Evolutionary conservation across 2,113 vertebrate species (phyloP).

Genomic region (Silurus asotus): DNA sequence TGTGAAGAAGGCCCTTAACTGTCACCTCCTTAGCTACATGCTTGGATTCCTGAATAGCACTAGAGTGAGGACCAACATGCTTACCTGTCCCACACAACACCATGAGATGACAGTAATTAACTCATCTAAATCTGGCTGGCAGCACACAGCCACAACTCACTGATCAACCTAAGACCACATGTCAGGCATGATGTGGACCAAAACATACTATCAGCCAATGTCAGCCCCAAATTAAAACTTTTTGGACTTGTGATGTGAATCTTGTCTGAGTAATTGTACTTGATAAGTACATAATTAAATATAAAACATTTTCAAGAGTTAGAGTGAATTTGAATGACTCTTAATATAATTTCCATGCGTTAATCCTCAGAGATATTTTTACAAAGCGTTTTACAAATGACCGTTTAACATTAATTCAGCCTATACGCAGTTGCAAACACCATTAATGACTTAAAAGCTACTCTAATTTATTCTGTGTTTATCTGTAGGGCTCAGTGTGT

Average conservation of each 20-base stretch:
- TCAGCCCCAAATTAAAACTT: not conserved
- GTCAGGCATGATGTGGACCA: not conserved
- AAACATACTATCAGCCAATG: not conserved
- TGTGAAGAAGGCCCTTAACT: not conserved
- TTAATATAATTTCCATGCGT: not conserved
- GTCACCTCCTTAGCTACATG: not conserved
- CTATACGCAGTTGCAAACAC: constrained; percentile 14
- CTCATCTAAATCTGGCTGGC: not conserved
- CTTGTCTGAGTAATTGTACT: not conserved
- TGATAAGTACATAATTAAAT: not conserved
- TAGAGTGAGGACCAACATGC: not conserved
- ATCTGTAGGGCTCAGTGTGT: constrained; percentile 31
- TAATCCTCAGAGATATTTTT: constrained; percentile 3
- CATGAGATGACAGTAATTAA: constrained; percentile 23
- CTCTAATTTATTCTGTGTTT: constrained; percentile 27
- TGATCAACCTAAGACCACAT: constrained; percentile 3
- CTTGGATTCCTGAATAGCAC: constrained; percentile 7
- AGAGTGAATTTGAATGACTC: not conserved
- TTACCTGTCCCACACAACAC: constrained; percentile 14
- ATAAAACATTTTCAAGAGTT: not conserved
- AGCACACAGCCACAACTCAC: constrained; percentile 7
- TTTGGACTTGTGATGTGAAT: constrained; percentile 1
- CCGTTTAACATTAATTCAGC: constrained; percentile 14
- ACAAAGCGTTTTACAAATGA: constrained; percentile 18
- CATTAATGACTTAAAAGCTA: constrained; percentile 32